A percentile compares a stretch with the other conserved stretches of the same genome.
phyloP scores from a whole-genome alignment of 1,140 invertebrate species.

The Hylaeus anthracinus region DNA sequence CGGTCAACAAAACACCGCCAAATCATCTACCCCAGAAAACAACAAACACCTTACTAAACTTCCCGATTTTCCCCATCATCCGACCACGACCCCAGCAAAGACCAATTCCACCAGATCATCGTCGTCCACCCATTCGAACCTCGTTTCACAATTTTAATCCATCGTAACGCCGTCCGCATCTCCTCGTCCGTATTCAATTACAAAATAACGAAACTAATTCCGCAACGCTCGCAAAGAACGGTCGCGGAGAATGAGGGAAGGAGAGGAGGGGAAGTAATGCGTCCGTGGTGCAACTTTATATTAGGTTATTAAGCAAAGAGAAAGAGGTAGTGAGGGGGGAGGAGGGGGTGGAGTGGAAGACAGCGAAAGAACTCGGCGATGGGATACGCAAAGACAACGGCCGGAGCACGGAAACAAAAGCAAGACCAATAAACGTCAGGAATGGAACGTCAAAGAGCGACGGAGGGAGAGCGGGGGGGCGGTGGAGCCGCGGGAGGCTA shows the following conservation, averaged over 20 bases:
- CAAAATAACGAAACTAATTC: not conserved
- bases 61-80: too few species aligned
- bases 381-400: not conserved
- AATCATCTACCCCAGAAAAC: too few species aligned
- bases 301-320: slow-evolving; percentile 10
- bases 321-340: not conserved
- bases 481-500: not conserved
- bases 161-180: not conserved
- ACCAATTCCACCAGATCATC: too few species aligned
- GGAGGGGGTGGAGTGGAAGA: not conserved
- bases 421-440: slow-evolving; percentile 25
- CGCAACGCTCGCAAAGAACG: not conserved
- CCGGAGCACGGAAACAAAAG: slow-evolving; percentile 10
- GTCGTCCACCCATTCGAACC: not conserved
- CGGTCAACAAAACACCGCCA: too few species aligned
- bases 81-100: too few species aligned
- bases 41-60: too few species aligned
- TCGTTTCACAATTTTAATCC: not conserved
- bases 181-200: slow-evolving; percentile 4
- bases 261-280: not conserved
- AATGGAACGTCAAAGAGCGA: slow-evolving; percentile 25
- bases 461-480: not conserved
- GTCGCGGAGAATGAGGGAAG: not conserved
- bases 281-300: slow-evolving; percentile 1
- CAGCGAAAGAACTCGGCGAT: not conserved